Evolutionary conservation across 2,888 invertebrate genomes (phyloP), one percentile per base, ranked within the genome.

Genomic region (Troglohyphantes excavatus): DNA sequence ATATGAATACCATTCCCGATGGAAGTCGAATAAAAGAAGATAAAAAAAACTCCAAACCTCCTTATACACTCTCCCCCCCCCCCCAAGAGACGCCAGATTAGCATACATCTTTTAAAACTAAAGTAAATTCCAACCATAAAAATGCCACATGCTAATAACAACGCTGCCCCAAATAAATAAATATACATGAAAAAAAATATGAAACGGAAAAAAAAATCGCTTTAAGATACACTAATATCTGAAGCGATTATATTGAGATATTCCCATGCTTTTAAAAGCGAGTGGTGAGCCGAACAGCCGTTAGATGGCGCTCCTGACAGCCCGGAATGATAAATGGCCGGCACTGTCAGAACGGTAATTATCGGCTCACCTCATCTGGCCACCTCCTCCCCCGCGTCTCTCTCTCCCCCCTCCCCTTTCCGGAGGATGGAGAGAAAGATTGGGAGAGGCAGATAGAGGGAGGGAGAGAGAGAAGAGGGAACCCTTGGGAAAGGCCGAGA

Each of bases 311-410:
- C 83, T 72, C 78, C 78, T 84, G 89, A 84, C 83, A 90, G 83
- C 84, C 53, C 78, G 78, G 89, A 84, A 90, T 90, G 89, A 90
- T 90, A 90, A 90, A 90, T 90, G 89, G 89, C 89, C 89, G 83
- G 83, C 75, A 84, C 89, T 90, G 89, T 90, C 89, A 90, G 89
- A 90, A 90, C 89, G 89, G 89, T 90, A 90, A 90, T 90, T 90
- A 90, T 90, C 89, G 89, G 89, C 89, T 90, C 89, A 90, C 89
- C 89, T 90, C 89, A 90, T 90, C 89, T 90, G 89, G 89, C 89
- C 89, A 79, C 83, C 89, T 82, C 33, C 59, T 63, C 53, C 79
- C 29, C 19, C 39, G 19, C 3, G 39, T 63, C 61, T 61, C 63
- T 70, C 43, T 27, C 59, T 33, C 65, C 59, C 61, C 27, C 65